A percentile compares a stretch with the other conserved stretches of the same genome.
Conservation (phyloP, 2,888 invertebrate genomes). For the Ctenicera cuprea region DNA sequence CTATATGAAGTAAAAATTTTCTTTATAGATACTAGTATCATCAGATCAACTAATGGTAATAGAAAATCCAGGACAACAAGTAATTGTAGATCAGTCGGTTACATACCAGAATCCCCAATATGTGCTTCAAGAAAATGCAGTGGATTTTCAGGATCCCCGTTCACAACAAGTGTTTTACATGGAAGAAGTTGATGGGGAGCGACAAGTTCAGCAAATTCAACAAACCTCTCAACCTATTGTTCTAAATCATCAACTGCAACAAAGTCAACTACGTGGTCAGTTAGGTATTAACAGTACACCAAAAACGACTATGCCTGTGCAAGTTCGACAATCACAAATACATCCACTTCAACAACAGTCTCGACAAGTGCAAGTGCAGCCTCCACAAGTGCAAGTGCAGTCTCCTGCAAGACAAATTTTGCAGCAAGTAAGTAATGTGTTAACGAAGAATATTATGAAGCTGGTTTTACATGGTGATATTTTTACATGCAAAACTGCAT, state of each 20-base stretch:
- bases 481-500: too few species aligned
- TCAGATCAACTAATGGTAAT: constrained; percentile 71
- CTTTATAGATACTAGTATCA: constrained; percentile 63
- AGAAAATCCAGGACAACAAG: constrained; percentile 72
- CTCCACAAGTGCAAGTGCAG: constrained; percentile 31
- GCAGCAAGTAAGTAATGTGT: constrained; percentile 47
- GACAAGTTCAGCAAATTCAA: constrained; percentile 47
- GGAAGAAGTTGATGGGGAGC: constrained; percentile 58
- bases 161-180: constrained; percentile 63
- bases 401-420: constrained; percentile 45
- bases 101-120: constrained; percentile 64
- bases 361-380: constrained; percentile 21
- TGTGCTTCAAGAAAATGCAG: constrained; percentile 57
- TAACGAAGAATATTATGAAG: too few species aligned
- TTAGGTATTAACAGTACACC: constrained; percentile 41
- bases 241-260: constrained; percentile 63
- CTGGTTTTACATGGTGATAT: too few species aligned
- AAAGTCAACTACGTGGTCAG: constrained; percentile 35
- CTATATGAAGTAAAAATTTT: background rate
- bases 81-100: constrained; percentile 67
- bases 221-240: constrained; percentile 63
- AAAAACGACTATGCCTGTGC: constrained; percentile 41
- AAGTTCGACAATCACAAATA: constrained; percentile 23
- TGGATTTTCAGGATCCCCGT: constrained; percentile 55
- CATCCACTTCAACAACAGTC: constrained; percentile 1